These are phyloP conservation scores for Heterocephalus glaber DNA, from an alignment of 2,113 vertebrate genomes.

Conservation along the genomic window DNA sequence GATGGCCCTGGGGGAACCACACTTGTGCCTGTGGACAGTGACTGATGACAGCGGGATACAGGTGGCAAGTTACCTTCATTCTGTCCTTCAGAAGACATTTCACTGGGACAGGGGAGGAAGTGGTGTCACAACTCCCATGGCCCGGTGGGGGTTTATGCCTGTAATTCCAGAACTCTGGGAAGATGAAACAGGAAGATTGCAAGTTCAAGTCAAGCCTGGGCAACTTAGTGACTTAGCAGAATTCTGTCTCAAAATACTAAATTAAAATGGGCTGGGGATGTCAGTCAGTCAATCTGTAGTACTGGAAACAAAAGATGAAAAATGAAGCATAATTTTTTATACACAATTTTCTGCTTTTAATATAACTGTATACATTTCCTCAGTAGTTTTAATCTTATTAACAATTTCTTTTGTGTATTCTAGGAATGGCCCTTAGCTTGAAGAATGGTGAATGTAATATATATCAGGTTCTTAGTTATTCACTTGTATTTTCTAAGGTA, in stretches of 20 bases:
- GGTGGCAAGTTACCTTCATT: background rate
- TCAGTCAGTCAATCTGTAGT: background rate
- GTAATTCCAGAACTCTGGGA: background rate
- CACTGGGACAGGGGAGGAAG: background rate
- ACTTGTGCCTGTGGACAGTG: background rate
- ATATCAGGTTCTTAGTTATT: slow-evolving; percentile 1
- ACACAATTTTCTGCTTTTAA: background rate
- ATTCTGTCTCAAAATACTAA: background rate
- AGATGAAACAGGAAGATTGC: background rate
- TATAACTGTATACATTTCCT: background rate
- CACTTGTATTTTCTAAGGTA: background rate
- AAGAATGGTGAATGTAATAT: background rate
- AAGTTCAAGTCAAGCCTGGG: background rate
- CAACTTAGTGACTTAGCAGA: background rate
- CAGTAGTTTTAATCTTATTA: background rate
- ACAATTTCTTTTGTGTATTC: slow-evolving; percentile 20
- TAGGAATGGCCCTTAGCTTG: background rate
- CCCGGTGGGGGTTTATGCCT: background rate
- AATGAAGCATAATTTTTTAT: background rate
- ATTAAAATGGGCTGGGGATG: background rate
- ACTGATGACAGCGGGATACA: background rate
- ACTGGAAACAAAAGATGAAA: background rate
- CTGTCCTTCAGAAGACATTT: slow-evolving; percentile 9
- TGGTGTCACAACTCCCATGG: background rate
- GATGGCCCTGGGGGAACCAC: background rate